phyloP scores from a whole-genome alignment of 2,797 vertebrate genomes.

The Liparis tanakae region DNA sequence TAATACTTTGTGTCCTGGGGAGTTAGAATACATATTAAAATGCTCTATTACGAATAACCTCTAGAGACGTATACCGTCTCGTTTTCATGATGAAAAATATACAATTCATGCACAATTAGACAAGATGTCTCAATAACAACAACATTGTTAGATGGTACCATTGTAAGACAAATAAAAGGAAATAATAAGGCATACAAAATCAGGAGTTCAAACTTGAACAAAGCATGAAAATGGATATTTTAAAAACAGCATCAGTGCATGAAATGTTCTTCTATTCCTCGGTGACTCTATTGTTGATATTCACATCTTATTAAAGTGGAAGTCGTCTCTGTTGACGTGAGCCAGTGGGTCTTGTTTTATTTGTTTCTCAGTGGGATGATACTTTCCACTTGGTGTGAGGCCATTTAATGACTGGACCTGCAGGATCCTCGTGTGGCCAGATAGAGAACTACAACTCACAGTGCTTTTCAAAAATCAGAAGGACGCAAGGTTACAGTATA shows the following conservation, averaged over 20 bases:
- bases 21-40: background rate
- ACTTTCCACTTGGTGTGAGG: background rate
- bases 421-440: slow-evolving; percentile 70
- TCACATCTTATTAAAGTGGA: background rate
- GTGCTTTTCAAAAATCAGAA: background rate
- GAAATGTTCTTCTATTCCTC: background rate
- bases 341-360: background rate
- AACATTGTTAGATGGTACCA: background rate
- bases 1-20: background rate
- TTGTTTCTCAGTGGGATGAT: slow-evolving; percentile 5
- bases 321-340: background rate
- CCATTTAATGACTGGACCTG: slow-evolving; percentile 40
- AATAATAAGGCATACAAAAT: no score
- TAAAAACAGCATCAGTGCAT: background rate
- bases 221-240: no score
- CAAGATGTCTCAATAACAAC: background rate
- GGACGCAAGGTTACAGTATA: no score
- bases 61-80: background rate
- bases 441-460: slow-evolving; percentile 58
- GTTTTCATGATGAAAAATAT: background rate
- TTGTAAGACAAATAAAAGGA: no score
- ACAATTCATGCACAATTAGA: background rate
- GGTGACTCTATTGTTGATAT: background rate
- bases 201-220: no score
- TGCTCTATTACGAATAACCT: background rate